Conservation (phyloP, 2,888 invertebrate genomes). For the Gymnosoma rotundatum region DNA sequence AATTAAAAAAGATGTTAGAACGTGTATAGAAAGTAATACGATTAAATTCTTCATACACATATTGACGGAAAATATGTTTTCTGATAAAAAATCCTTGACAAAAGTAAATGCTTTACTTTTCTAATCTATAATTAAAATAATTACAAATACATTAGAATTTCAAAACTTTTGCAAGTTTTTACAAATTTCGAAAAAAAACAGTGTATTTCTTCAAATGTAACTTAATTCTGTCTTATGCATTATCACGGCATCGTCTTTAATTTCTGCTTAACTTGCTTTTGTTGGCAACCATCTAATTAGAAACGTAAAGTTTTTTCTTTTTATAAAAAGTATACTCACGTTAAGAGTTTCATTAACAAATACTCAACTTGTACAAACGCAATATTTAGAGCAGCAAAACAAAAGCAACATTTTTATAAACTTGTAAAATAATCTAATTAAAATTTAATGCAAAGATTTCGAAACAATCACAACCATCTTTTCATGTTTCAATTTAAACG, state of each 20-base stretch:
- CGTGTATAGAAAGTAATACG: no score
- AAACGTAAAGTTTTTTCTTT: constrained; percentile 18
- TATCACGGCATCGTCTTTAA: constrained; percentile 9
- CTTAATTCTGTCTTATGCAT: not conserved
- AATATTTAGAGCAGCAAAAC: not conserved
- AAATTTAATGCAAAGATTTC: constrained; percentile 44
- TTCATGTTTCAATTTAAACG: not conserved
- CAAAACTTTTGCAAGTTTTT: no score
- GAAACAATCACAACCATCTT: not conserved
- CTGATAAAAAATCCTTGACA: no score
- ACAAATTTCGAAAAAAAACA: not conserved
- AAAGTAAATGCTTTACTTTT: no score
- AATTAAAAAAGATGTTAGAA: no score
- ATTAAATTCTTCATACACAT: no score
- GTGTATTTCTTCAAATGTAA: not conserved
- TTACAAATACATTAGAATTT: not conserved
- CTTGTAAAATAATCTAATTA: constrained; percentile 47
- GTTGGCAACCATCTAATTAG: not conserved
- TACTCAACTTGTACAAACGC: not conserved
- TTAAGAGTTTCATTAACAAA: not conserved
- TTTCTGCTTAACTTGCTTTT: constrained; percentile 2
- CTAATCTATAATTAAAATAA: not conserved
- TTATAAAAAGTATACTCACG: not conserved
- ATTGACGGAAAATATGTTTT: no score
- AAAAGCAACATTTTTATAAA: constrained; percentile 28